phyloP scores from a whole-genome alignment of 2,888 invertebrate species.

The Taenaris catops region DNA sequence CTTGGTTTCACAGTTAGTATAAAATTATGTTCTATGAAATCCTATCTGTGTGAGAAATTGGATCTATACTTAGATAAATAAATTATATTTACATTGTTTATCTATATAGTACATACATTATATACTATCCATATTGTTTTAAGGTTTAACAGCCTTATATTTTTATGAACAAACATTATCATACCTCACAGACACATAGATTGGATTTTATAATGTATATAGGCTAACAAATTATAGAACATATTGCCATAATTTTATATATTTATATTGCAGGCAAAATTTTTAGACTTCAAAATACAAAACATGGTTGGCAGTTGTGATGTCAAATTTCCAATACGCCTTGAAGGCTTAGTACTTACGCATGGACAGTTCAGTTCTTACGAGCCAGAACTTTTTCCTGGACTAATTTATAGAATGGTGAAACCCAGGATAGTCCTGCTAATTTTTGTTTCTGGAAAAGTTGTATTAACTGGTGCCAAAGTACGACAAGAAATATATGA shows the following conservation, averaged over 20 bases:
- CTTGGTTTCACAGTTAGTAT: constrained; percentile 86
- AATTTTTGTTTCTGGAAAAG: constrained; percentile 99
- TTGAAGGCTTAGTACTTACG: constrained; percentile 86
- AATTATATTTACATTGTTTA: too few relatives aligned
- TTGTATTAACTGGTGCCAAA: constrained; percentile 98
- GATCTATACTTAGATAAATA: too few relatives aligned
- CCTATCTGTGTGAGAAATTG: too few relatives aligned
- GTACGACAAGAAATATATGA: constrained; percentile 96
- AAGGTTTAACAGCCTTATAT: too few relatives aligned
- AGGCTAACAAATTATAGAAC: too few relatives aligned
- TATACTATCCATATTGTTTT: too few relatives aligned
- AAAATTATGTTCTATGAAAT: too few relatives aligned
- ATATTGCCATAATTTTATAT: too few relatives aligned
- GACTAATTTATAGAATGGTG: constrained; percentile 98
- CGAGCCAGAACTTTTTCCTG: constrained; percentile 99
- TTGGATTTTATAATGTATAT: too few relatives aligned
- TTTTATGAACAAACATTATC: too few relatives aligned
- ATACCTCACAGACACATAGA: too few relatives aligned
- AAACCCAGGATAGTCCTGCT: constrained; percentile 97
- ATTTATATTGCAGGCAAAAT: constrained; percentile 89
- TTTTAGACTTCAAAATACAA: constrained; percentile 90
- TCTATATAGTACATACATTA: too few relatives aligned
- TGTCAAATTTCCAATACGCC: constrained; percentile 86
- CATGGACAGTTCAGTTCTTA: constrained; percentile 92
- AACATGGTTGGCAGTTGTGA: constrained; percentile 91